Percentiles rank a stretch among this genome's conserved stretches.
Conservation (phyloP, 2,888 invertebrate species). For the Hydropsyche betteni region DNA sequence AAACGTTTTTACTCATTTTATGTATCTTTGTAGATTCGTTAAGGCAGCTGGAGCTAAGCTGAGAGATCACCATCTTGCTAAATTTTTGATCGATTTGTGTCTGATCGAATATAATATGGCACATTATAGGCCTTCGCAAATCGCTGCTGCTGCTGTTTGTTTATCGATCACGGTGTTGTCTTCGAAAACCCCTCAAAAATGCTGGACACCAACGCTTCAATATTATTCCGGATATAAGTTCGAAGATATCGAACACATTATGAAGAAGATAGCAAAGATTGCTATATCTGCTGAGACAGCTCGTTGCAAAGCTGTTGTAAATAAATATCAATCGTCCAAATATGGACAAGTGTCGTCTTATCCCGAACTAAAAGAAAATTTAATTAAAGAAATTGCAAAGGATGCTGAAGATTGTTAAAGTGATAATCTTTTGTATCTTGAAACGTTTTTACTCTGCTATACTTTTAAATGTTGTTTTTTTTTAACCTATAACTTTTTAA, state of each 20-base stretch:
- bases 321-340: slow-evolving; percentile 71
- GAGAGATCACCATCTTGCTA: slow-evolving; percentile 80
- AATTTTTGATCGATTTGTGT: slow-evolving; percentile 89
- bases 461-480: neutral
- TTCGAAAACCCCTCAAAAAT: slow-evolving; percentile 52
- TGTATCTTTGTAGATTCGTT: slow-evolving; percentile 63
- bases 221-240: slow-evolving; percentile 81
- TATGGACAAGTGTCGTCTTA: slow-evolving; percentile 73
- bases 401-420: slow-evolving; percentile 15
- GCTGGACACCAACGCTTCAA: slow-evolving; percentile 78
- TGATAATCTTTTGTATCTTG: neutral
- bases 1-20: neutral
- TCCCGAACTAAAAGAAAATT: slow-evolving; percentile 66
- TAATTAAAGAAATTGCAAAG: slow-evolving; percentile 54
- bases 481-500: too few species aligned
- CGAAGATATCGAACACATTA: slow-evolving; percentile 73
- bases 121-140: slow-evolving; percentile 81
- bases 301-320: slow-evolving; percentile 75
- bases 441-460: neutral
- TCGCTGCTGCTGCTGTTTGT: slow-evolving; percentile 84
- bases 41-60: slow-evolving; percentile 69
- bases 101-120: slow-evolving; percentile 83
- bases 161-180: slow-evolving; percentile 71
- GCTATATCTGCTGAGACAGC: slow-evolving; percentile 74
- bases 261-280: slow-evolving; percentile 74